Conservation (phyloP, 2,888 invertebrate genomes). For the Ophonus ardosiacus region DNA sequence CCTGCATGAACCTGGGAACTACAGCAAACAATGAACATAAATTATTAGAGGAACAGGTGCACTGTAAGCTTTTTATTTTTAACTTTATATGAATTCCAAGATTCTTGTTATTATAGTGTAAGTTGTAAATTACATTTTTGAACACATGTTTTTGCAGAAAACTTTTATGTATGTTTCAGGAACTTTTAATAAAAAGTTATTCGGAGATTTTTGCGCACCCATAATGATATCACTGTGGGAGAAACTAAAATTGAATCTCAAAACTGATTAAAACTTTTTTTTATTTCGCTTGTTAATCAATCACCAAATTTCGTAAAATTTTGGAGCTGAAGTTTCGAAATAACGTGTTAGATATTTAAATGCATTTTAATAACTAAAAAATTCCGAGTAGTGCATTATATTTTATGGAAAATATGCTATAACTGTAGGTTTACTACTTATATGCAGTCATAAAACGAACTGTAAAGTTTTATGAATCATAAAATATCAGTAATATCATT, state of each 20-base stretch:
- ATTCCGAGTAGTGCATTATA: neutral
- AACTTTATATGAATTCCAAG: neutral
- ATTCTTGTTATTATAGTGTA: neutral
- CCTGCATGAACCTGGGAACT: neutral
- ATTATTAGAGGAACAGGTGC: neutral
- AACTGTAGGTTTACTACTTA: slow-evolving; percentile 7
- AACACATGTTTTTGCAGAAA: neutral
- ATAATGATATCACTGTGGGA: neutral
- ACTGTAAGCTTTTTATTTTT: neutral
- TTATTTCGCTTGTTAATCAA: neutral
- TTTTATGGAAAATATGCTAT: slow-evolving; percentile 14
- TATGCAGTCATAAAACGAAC: slow-evolving; percentile 18
- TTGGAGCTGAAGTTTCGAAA: neutral
- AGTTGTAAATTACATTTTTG: neutral
- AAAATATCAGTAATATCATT: slow-evolving; percentile 35
- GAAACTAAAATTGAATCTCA: neutral
- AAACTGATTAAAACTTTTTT: slow-evolving; percentile 33
- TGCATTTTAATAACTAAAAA: slow-evolving; percentile 1
- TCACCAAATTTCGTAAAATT: neutral
- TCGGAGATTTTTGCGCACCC: neutral
- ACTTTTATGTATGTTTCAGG: neutral
- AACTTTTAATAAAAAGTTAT: neutral
- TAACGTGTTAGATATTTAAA: neutral
- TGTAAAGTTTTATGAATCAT: slow-evolving; percentile 39
- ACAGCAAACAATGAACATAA: neutral